These are phyloP conservation scores for Conomelus anceps DNA, from an alignment of 2,888 invertebrate genomes.

Conservation along the genomic window DNA sequence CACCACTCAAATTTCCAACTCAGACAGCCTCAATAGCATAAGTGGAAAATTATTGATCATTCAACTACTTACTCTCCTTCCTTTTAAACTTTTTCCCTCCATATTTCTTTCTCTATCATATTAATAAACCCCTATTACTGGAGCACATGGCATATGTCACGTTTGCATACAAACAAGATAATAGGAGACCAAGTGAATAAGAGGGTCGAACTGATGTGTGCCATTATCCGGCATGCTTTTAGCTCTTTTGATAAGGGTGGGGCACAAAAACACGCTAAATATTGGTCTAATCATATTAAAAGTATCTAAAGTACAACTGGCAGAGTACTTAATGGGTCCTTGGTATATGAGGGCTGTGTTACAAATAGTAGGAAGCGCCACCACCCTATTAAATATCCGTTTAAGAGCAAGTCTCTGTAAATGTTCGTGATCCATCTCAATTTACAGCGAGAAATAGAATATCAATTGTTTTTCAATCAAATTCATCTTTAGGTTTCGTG, in stretches of 20 bases:
- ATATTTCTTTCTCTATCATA: neutral
- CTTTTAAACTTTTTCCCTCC: neutral
- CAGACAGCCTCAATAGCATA: neutral
- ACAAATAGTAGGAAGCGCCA: neutral
- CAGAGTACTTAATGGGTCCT: neutral
- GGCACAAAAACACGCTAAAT: neutral
- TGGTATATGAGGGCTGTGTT: neutral
- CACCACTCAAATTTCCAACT: neutral
- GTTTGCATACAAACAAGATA: neutral
- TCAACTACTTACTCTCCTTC: neutral
- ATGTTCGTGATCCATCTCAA: too few species aligned
- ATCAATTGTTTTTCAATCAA: too few species aligned
- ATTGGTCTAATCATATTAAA: neutral
- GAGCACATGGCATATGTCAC: neutral
- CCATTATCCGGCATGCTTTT: neutral
- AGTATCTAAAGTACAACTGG: neutral
- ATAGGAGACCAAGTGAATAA: neutral
- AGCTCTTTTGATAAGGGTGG: neutral
- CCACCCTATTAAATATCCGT: too few species aligned
- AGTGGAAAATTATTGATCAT: neutral
- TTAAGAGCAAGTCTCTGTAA: too few species aligned
- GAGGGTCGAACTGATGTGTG: neutral
- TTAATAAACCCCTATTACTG: neutral
- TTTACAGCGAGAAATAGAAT: too few species aligned
- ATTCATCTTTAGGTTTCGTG: too few species aligned